These are phyloP conservation scores for Poecilus cupreus DNA, from an alignment of 2,888 invertebrate genomes.

Conservation along the genomic window DNA sequence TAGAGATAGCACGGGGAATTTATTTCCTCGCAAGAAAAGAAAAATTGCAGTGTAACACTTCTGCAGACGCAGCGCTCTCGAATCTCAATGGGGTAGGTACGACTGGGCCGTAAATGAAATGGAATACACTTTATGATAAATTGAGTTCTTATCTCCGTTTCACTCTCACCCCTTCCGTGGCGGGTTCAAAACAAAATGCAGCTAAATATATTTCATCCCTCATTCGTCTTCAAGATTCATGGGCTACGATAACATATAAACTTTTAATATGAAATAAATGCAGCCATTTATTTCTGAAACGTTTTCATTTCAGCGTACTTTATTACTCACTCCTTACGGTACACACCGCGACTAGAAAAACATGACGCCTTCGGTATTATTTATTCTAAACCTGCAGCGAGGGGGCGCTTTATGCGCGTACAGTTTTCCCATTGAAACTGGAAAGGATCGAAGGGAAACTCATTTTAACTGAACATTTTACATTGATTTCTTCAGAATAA, in stretches of 20 bases:
- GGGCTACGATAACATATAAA: conserved; percentile 61
- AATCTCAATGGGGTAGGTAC: conserved; percentile 52
- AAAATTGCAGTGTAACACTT: background rate
- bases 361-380: conserved; percentile 39
- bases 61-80: conserved; percentile 22
- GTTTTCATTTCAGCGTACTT: conserved; percentile 63
- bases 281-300: conserved; percentile 62
- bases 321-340: conserved; percentile 59
- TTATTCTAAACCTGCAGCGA: conserved; percentile 6
- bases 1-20: background rate
- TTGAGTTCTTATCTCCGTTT: conserved; percentile 56
- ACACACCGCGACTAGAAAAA: background rate
- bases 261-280: conserved; percentile 63
- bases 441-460: background rate
- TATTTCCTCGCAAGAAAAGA: background rate
- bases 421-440: conserved; percentile 12
- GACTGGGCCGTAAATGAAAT: conserved; percentile 50
- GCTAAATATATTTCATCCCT: conserved; percentile 58
- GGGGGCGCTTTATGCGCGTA: conserved; percentile 32
- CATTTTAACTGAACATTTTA: background rate
- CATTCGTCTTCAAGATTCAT: conserved; percentile 59
- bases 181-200: conserved; percentile 53
- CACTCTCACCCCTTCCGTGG: conserved; percentile 1
- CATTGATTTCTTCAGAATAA: too few relatives aligned
- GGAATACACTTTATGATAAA: conserved; percentile 59